Evolutionary conservation across 2,888 invertebrate species (phyloP).

Genomic region (Erynnis tages): DNA sequence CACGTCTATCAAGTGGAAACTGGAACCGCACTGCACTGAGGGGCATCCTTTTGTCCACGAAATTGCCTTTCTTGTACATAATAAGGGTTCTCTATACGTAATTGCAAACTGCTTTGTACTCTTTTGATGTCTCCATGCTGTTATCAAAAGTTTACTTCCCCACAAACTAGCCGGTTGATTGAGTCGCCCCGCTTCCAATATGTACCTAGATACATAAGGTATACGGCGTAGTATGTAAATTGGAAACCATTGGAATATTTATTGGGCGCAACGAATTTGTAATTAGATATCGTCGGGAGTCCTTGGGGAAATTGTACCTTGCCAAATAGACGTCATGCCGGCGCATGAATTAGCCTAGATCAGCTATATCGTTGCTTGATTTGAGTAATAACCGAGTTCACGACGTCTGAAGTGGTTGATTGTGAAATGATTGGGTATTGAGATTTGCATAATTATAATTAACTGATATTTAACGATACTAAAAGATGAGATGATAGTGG

Average conservation of each 20-base stretch:
- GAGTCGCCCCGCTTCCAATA: conserved; percentile 24
- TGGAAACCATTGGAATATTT: conserved; percentile 68
- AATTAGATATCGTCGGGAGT: conserved; percentile 67
- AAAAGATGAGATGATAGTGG: no score
- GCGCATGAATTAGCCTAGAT: conserved; percentile 42
- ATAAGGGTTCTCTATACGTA: conserved; percentile 71
- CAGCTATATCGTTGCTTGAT: conserved; percentile 10
- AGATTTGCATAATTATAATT: no score
- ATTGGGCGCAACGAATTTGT: conserved; percentile 70
- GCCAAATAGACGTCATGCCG: conserved; percentile 58
- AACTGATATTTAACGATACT: no score
- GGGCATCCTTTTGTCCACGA: conserved; percentile 74
- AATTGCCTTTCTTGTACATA: conserved; percentile 75
- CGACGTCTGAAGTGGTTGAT: background rate
- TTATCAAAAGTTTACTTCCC: conserved; percentile 17
- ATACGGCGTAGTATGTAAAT: conserved; percentile 56
- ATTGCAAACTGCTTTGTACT: conserved; percentile 69
- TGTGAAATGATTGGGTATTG: background rate
- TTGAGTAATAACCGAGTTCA: conserved; percentile 11
- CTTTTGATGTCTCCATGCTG: conserved; percentile 59
- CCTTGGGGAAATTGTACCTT: conserved; percentile 67
- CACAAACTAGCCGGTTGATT: conserved; percentile 16
- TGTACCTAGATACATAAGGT: conserved; percentile 11
- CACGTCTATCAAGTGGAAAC: conserved; percentile 66
- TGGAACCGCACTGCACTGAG: conserved; percentile 57